Conservation (phyloP, 2,113 vertebrate genomes). For the Periophthalmodon schlosseri region DNA sequence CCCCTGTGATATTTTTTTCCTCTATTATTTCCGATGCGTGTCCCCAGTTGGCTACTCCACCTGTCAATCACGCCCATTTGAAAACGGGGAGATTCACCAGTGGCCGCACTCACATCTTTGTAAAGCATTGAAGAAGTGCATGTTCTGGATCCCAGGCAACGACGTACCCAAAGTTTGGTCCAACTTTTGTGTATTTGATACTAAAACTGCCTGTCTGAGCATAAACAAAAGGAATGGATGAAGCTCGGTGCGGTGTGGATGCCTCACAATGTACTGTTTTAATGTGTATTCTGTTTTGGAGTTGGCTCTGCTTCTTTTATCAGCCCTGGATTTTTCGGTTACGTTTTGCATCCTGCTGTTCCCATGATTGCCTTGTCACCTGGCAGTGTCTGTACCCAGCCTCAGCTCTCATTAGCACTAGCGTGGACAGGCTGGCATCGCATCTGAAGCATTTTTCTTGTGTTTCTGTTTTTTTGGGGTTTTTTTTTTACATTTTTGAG, state of each 20-base stretch:
- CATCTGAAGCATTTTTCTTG: slow-evolving; percentile 46
- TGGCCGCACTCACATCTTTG: too few relatives aligned
- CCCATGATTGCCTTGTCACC: slow-evolving; percentile 35
- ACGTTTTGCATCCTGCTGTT: slow-evolving; percentile 43
- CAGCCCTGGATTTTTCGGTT: slow-evolving; percentile 24
- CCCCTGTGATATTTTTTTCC: too few relatives aligned
- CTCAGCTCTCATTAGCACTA: slow-evolving; percentile 60
- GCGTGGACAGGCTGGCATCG: slow-evolving; percentile 56
- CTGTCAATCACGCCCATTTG: too few relatives aligned
- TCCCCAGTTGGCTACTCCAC: too few relatives aligned
- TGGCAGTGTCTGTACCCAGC: slow-evolving; percentile 34
- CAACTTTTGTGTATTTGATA: not conserved
- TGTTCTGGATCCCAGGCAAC: too few relatives aligned
- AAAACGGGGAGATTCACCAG: too few relatives aligned
- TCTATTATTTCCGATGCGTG: too few relatives aligned
- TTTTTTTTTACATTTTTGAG: slow-evolving; percentile 18
- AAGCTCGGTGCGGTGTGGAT: not conserved
- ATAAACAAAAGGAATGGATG: not conserved
- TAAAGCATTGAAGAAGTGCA: too few relatives aligned
- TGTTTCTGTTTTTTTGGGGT: slow-evolving; percentile 2
- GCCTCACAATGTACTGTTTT: slow-evolving; percentile 38
- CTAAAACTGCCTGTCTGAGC: not conserved
- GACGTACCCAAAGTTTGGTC: not conserved
- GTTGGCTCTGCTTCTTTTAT: slow-evolving; percentile 46
- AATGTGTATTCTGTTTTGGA: slow-evolving; percentile 26